phyloP scores from a whole-genome alignment of 2,797 vertebrate genomes.

The Rhinella marina region DNA sequence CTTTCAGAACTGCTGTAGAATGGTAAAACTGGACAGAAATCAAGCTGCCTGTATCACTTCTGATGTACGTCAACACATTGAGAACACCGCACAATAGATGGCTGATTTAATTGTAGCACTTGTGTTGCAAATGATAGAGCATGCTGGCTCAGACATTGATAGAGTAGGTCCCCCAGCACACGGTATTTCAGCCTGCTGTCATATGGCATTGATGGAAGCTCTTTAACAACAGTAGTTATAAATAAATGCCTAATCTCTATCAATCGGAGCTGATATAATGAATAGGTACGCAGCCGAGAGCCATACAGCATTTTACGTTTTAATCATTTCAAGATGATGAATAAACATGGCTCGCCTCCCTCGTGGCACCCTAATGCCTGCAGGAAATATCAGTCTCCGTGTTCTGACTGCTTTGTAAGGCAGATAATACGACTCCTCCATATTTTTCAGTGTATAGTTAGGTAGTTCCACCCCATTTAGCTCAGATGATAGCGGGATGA shows the following conservation, averaged over 20 bases:
- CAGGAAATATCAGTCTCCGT: neutral
- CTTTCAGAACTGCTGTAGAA: neutral
- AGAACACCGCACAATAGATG: neutral
- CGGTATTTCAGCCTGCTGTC: neutral
- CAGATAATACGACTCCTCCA: neutral
- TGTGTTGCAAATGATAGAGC: constrained; percentile 34
- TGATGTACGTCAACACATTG: neutral
- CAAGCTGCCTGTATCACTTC: neutral
- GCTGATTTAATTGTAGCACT: constrained; percentile 36
- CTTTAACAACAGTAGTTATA: neutral
- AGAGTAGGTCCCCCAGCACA: neutral
- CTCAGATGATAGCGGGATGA: neutral
- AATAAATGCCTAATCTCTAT: neutral
- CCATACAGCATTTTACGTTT: neutral
- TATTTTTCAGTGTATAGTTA: neutral
- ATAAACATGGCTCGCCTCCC: constrained; percentile 5
- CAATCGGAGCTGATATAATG: neutral
- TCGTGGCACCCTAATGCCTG: neutral
- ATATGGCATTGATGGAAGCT: neutral
- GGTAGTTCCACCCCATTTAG: constrained; percentile 20
- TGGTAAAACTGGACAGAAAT: neutral
- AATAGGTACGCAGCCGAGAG: neutral
- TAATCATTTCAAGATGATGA: constrained; percentile 4
- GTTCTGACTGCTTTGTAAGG: neutral
- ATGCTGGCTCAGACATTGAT: neutral